These are phyloP conservation scores for Hipposideros larvatus DNA, from an alignment of 2,797 vertebrate species.

Conservation along the genomic window DNA sequence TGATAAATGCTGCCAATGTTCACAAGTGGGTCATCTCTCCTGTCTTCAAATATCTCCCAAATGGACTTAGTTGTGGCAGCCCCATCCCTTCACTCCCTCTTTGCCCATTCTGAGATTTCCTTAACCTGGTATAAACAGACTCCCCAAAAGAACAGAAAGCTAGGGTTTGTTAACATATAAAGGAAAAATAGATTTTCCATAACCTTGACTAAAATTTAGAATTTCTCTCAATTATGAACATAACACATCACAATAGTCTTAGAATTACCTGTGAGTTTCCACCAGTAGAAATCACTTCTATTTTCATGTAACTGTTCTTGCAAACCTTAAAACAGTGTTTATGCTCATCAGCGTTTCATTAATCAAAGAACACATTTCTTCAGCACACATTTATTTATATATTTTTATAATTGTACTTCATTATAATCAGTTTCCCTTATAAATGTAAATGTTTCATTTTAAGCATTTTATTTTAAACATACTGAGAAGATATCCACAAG, in stretches of 20 bases:
- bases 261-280: not conserved
- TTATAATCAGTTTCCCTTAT: not conserved
- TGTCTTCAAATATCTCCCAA: not conserved
- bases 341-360: not conserved
- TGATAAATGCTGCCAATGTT: not conserved
- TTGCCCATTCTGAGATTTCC: not conserved
- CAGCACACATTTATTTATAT: not conserved
- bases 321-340: not conserved
- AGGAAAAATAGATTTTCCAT: not conserved
- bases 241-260: not conserved
- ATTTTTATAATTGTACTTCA: slow-evolving; percentile 13
- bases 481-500: not conserved
- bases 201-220: not conserved
- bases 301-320: not conserved
- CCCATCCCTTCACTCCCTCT: not conserved
- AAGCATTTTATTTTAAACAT: not conserved
- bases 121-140: not conserved
- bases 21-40: not conserved
- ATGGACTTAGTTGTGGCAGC: not conserved
- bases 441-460: not conserved
- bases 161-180: not conserved
- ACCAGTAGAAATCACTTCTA: slow-evolving; percentile 2
- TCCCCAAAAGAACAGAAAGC: not conserved
- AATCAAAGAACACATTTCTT: slow-evolving; percentile 34
- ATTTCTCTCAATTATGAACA: not conserved